Percentiles rank a stretch among this genome's conserved stretches.
These are phyloP conservation scores for Temnothorax ravouxi DNA, from an alignment of 2,888 invertebrate species.

Conservation along the genomic window DNA sequence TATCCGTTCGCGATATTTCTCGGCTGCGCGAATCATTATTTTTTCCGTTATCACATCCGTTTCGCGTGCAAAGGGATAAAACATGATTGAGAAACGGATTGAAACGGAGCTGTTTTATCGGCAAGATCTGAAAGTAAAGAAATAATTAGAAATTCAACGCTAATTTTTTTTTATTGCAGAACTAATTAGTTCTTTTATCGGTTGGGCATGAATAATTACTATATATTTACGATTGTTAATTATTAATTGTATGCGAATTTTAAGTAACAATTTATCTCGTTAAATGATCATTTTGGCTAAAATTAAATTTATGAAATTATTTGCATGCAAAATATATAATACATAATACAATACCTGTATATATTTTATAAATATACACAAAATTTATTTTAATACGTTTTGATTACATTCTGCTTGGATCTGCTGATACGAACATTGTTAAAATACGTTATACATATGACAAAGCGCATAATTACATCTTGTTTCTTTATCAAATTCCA, in stretches of 20 bases:
- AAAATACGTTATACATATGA: background rate
- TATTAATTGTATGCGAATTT: background rate
- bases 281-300: background rate
- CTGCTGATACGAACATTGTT: background rate
- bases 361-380: background rate
- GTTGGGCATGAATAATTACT: background rate
- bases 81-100: background rate
- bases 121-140: background rate
- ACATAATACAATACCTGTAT: background rate
- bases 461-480: background rate
- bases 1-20: slow-evolving; percentile 3
- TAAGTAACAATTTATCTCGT: background rate
- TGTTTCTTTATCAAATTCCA: background rate
- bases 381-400: background rate
- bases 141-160: background rate
- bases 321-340: background rate
- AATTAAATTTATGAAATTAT: background rate
- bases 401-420: background rate
- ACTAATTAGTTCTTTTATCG: background rate
- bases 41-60: background rate
- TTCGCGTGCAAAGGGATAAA: background rate
- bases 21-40: background rate
- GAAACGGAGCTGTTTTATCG: background rate
- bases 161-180: background rate
- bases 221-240: background rate